A percentile compares a stretch with the other conserved stretches of the same genome.
Evolutionary conservation across 2,888 invertebrate genomes (phyloP).

Genomic region (Drosophila mercatorum): DNA sequence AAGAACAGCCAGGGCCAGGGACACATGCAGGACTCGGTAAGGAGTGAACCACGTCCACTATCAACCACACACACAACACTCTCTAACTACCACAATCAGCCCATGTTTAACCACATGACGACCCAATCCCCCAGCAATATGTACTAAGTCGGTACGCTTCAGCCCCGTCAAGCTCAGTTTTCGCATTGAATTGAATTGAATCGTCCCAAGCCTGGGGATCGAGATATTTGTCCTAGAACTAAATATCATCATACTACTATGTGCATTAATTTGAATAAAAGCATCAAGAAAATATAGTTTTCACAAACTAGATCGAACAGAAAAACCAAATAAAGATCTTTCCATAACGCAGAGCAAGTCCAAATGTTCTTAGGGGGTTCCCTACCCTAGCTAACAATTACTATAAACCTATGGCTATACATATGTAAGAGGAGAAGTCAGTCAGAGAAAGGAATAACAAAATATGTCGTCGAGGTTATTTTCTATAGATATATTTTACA

Average conservation of each 20-base stretch:
- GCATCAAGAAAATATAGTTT: conserved; percentile 31
- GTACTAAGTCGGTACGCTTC: conserved; percentile 34
- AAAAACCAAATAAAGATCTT: conserved; percentile 9
- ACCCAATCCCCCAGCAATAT: conserved; percentile 35
- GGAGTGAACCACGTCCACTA: conserved; percentile 52
- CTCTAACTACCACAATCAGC: conserved; percentile 28
- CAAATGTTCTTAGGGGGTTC: neutral
- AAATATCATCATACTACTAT: conserved; percentile 37
- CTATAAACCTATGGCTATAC: too few species aligned
- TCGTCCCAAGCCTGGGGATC: neutral
- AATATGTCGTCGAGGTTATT: too few species aligned
- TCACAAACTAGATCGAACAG: conserved; percentile 28
- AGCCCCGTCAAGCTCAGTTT: neutral
- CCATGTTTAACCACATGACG: conserved; percentile 37
- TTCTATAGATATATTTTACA: too few species aligned
- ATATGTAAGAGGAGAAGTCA: too few species aligned
- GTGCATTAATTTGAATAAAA: conserved; percentile 57
- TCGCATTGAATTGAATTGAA: neutral
- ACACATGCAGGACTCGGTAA: conserved; percentile 85
- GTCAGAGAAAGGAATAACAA: too few species aligned
- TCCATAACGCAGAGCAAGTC: neutral
- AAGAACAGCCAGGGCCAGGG: conserved; percentile 84
- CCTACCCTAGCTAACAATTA: neutral
- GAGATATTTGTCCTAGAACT: conserved; percentile 44
- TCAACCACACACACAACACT: conserved; percentile 40